Base-by-base conservation (phyloP, 2,888 invertebrate genomes). In the Zhuqinia jingwanae region DNA sequence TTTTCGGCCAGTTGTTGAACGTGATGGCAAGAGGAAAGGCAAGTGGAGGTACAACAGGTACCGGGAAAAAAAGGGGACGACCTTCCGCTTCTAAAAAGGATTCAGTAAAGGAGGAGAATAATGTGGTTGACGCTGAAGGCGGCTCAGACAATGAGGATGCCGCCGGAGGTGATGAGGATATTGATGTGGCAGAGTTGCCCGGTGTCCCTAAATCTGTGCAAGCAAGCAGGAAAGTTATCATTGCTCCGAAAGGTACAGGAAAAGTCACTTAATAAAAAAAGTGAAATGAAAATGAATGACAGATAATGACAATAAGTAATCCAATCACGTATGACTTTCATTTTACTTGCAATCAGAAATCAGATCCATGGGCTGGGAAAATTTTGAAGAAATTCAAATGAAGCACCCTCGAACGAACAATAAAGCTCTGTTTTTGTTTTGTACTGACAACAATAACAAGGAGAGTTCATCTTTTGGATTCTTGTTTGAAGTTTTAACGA, bases 401-500 rank as follows among this genome's bases (percentile, higher is more conserved):
- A 68, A 82, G 3, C 90, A 91, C 81, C 90, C 91, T 5, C 20
- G 80, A n/a, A 89, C 89, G 0, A 78, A 79, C 27, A 63, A 79
- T 13, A 83, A 84, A n/a, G 88, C 88, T 0, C 17, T 88, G n/a
- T 90, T 90, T 88, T 45, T 91, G 22, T 15, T 77, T 2, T 58
- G 58, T 20, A 75, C 17, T 22, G 53, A 17, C 2, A 30, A 11
- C 1, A 17, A 1, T 15, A 30, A 11, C 1, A 17, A 1, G 27
- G 75, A 27, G 3, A 30, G 53, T 17, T 17, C 50, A 11, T 30
- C 50, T 0, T 15, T 6, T 6, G n/a, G 10, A 15, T 8, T 6
- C 8, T 36, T 75, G 3, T 90, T 78, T 63, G 91, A 91, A 87
- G 76, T 89, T 2, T 25, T 90, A 42, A 91, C 90, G 2, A 87